A percentile compares a stretch with the other conserved stretches of the same genome.
phyloP scores from a whole-genome alignment of 2,888 invertebrate species.

The Phyllotreta striolata region DNA sequence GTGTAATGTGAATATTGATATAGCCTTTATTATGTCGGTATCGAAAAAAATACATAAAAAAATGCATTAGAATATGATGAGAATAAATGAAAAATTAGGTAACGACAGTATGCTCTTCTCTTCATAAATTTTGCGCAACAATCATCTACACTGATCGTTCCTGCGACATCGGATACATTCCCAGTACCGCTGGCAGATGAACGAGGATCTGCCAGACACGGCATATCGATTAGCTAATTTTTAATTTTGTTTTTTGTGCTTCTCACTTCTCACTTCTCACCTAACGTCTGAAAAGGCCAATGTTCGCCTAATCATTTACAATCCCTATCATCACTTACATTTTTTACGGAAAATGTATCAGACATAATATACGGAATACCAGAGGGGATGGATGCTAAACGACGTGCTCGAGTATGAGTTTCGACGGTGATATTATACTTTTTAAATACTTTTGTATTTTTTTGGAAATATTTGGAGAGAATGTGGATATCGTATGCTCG shows the following conservation, averaged over 20 bases:
- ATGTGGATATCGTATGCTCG: neutral
- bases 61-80: no score
- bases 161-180: constrained; percentile 14
- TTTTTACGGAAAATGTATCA: constrained; percentile 11
- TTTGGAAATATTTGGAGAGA: neutral
- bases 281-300: constrained; percentile 35
- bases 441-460: constrained; percentile 11
- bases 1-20: no score
- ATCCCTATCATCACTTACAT: constrained; percentile 10
- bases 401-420: constrained; percentile 1
- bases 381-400: constrained; percentile 6
- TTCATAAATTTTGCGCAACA: constrained; percentile 36
- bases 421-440: constrained; percentile 10
- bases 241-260: constrained; percentile 38
- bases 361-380: neutral
- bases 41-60: no score
- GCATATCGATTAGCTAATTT: constrained; percentile 39
- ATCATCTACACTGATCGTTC: constrained; percentile 31
- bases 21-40: no score
- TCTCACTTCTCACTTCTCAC: constrained; percentile 35
- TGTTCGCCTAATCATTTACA: constrained; percentile 21
- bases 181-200: constrained; percentile 34
- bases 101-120: constrained; percentile 25
- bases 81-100: no score
- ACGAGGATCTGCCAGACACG: constrained; percentile 36